These are phyloP conservation scores for Venustaconcha ellipsiformis DNA, from an alignment of 1,140 invertebrate species.

Conservation along the genomic window DNA sequence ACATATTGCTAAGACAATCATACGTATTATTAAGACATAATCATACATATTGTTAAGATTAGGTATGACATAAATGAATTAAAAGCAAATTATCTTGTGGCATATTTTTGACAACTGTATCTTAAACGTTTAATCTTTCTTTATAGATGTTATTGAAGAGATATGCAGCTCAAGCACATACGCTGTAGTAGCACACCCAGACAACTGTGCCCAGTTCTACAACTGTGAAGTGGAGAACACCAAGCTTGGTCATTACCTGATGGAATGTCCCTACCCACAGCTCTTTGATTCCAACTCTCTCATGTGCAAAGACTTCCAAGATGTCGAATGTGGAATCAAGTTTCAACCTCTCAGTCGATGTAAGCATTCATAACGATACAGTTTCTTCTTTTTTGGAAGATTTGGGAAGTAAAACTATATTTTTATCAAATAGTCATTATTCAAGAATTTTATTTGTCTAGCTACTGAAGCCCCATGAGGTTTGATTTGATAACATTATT, in stretches of 20 bases:
- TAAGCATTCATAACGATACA: slow-evolving; percentile 22
- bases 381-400: too few relatives aligned
- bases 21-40: too few relatives aligned
- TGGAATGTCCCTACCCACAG: slow-evolving; percentile 51
- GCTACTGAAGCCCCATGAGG: too few relatives aligned
- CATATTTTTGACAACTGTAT: background rate
- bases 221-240: slow-evolving; percentile 39
- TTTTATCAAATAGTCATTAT: too few relatives aligned
- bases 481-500: too few relatives aligned
- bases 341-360: slow-evolving; percentile 45
- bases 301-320: slow-evolving; percentile 42
- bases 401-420: too few relatives aligned
- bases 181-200: slow-evolving; percentile 33
- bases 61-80: background rate
- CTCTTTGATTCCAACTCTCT: slow-evolving; percentile 38
- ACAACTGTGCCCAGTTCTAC: slow-evolving; percentile 50
- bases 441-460: too few relatives aligned
- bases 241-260: slow-evolving; percentile 33
- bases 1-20: too few relatives aligned
- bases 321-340: slow-evolving; percentile 36
- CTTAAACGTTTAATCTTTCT: background rate
- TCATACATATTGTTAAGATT: too few relatives aligned
- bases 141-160: slow-evolving; percentile 20
- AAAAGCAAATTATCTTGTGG: background rate
- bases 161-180: slow-evolving; percentile 17